Conservation (phyloP, 2,113 vertebrate species). For the Leptobrachium ailaonicum region DNA sequence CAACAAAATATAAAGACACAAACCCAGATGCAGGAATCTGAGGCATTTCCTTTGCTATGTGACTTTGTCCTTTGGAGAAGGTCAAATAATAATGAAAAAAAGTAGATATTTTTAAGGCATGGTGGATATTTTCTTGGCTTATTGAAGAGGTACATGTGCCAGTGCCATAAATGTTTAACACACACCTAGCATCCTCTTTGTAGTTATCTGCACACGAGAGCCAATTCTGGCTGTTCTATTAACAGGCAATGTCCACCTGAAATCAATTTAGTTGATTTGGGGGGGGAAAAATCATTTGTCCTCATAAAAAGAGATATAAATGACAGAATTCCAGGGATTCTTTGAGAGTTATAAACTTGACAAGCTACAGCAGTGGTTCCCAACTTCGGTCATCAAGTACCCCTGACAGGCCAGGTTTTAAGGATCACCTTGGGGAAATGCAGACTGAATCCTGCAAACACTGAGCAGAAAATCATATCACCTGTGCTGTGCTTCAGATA, state of each 20-base stretch:
- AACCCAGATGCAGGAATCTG: slow-evolving; percentile 71
- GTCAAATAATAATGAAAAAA: slow-evolving; percentile 64
- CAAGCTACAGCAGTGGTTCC: too few relatives aligned
- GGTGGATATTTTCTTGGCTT: slow-evolving; percentile 54
- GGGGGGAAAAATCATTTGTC: background rate
- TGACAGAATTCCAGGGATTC: background rate
- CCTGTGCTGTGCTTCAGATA: too few relatives aligned
- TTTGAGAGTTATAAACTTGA: background rate
- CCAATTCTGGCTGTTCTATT: background rate
- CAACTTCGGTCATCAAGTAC: too few relatives aligned
- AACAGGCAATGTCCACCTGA: background rate
- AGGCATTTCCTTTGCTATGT: slow-evolving; percentile 74
- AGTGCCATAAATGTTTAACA: slow-evolving; percentile 47
- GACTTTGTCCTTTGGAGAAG: slow-evolving; percentile 64
- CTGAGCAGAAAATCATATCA: too few relatives aligned
- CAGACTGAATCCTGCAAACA: too few relatives aligned
- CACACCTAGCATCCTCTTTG: slow-evolving; percentile 50
- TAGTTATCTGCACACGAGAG: slow-evolving; percentile 44
- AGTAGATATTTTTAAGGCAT: slow-evolving; percentile 53
- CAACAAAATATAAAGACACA: slow-evolving; percentile 70
- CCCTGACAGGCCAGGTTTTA: too few relatives aligned
- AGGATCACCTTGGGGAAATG: too few relatives aligned
- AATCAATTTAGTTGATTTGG: background rate
- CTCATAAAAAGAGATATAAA: background rate
- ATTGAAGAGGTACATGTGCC: slow-evolving; percentile 40